Base-by-base conservation (phyloP, 2,888 invertebrate genomes). In the Halictus quadricinctus region DNA sequence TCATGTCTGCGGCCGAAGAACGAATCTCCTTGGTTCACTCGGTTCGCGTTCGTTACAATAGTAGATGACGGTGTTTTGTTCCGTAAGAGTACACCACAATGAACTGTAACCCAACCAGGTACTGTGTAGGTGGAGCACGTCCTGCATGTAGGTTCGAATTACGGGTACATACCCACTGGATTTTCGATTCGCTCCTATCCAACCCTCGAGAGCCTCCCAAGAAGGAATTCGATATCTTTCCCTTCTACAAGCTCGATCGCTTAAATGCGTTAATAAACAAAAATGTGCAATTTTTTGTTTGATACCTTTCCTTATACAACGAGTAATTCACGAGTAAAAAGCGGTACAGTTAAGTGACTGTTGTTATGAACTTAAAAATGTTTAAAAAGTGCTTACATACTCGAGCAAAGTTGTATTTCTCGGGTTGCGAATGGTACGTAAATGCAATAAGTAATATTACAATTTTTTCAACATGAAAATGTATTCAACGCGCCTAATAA, bases 11-110 rank as follows among this genome's bases (percentile, higher is more conserved):
- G 46, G 69, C 58, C 18, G 41, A 58, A 76, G 76, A 46, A 86
- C 66, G 69, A 54, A 75, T 72, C 36, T 74, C 54, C 76, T 76
- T 81, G 43, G 82, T 76, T 76, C 64, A 50, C 48, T 72, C 54
- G 69, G 54, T n/a, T 75, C 36, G 78, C 29, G 73, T 74, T 46
- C 50, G 78, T 82, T 90, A 89, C 84, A 86, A 88, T 88, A 78
- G 77, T 76, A 78, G 54, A 80, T 74, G 77, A 74, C 72, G 87
- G 90, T 89, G 83, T 88, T 82, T 81, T 84, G 76, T 92, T 90
- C 91, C 89, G 92, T 92, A 93, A 93, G 87, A 89, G 82, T 88
- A 91, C 85, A 91, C 92, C 92, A 90, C 91, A 92, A 90, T 90
- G 88, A 85, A 78, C 41, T 36, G 93, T 90, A 92, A 93, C 88